phyloP scores from a whole-genome alignment of 2,888 invertebrate species.

The Cantharis rustica region DNA sequence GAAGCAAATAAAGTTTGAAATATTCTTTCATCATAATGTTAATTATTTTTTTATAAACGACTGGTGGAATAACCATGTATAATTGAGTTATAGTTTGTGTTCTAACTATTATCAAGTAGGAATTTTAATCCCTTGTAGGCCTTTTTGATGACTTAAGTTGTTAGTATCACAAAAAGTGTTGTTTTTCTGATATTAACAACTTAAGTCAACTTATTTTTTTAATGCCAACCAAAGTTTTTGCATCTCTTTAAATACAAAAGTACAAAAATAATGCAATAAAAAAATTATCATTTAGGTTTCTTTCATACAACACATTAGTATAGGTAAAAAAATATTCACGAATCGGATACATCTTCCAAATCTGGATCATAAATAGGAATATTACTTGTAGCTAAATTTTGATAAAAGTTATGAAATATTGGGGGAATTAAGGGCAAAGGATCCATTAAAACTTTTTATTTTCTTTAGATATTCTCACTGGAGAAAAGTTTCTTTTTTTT shows the following conservation, averaged over 20 bases:
- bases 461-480: neutral
- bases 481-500: neutral
- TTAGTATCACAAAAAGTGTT: no score
- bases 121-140: neutral
- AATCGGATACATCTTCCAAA: neutral
- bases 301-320: neutral
- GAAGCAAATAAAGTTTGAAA: neutral
- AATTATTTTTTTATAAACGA: neutral
- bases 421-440: neutral
- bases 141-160: no score
- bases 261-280: no score
- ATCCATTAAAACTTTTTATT: neutral
- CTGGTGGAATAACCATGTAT: neutral
- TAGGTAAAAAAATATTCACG: neutral
- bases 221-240: no score
- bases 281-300: no score
- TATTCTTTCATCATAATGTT: neutral
- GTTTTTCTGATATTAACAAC: neutral
- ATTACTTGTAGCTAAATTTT: neutral
- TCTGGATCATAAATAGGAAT: neutral
- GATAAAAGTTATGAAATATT: no score
- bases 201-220: neutral
- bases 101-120: neutral
- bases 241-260: no score
- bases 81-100: neutral